phyloP scores from a whole-genome alignment of 2,113 vertebrate species.

The Antennarius striatus region DNA sequence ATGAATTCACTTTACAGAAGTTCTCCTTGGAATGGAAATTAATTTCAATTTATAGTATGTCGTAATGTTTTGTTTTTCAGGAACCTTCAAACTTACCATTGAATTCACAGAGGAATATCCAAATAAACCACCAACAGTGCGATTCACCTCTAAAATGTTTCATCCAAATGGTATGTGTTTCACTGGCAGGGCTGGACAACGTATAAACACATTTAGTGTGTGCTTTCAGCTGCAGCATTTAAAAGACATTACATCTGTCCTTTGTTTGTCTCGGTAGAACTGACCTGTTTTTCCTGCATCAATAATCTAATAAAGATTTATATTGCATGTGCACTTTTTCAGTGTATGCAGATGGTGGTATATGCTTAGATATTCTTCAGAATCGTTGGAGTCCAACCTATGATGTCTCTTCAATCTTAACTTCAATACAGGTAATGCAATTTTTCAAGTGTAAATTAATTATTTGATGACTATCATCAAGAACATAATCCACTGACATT shows the following conservation, averaged over 20 bases:
- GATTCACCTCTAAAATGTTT: slow-evolving; percentile 99
- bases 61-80: slow-evolving; percentile 67
- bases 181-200: neutral
- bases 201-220: no score
- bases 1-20: no score
- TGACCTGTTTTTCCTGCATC: no score
- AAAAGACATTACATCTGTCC: no score
- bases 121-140: slow-evolving; percentile 98
- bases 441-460: no score
- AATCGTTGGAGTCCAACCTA: slow-evolving; percentile 99
- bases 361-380: slow-evolving; percentile 99
- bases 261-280: no score
- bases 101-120: slow-evolving; percentile 99
- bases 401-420: slow-evolving; percentile 98
- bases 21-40: no score
- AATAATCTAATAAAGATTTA: no score
- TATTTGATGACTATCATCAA: neutral
- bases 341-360: slow-evolving; percentile 99
- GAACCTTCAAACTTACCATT: slow-evolving; percentile 99
- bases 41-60: no score
- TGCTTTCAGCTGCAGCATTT: no score
- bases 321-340: slow-evolving; percentile 28
- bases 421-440: slow-evolving; percentile 94
- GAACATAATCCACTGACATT: slow-evolving; percentile 22
- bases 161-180: slow-evolving; percentile 93